Evolutionary conservation across 2,113 vertebrate genomes (phyloP).

Genomic region (Megaptera novaeangliae): DNA sequence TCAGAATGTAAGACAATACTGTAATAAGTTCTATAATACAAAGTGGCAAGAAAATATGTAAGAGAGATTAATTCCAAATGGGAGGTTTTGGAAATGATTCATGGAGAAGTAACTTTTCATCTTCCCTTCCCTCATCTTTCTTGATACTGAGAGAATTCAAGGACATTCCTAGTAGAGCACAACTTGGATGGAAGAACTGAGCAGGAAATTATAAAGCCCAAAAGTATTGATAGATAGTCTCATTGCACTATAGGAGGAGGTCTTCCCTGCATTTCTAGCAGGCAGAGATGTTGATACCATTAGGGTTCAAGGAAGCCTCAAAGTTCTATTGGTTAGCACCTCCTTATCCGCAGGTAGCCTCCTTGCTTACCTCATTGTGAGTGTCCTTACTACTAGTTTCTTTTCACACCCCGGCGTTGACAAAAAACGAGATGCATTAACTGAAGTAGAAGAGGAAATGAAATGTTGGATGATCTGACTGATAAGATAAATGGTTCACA

Average conservation of each 20-base stretch:
- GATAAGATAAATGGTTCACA: rapidly evolving
- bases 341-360: rapidly evolving
- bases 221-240: background rate
- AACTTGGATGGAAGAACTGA: background rate
- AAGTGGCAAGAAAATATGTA: background rate
- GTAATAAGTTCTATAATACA: background rate
- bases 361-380: background rate
- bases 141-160: background rate
- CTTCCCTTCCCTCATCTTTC: background rate
- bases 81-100: background rate
- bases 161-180: background rate
- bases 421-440: background rate
- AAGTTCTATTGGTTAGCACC: rapidly evolving
- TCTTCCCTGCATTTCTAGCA: background rate
- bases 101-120: background rate
- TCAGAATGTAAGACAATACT: background rate
- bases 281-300: rapidly evolving
- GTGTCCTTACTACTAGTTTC: background rate
- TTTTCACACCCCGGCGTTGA: background rate
- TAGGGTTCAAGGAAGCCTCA: background rate
- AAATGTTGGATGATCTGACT: background rate
- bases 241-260: background rate
- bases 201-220: background rate
- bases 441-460: background rate
- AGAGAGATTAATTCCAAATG: background rate